Conservation (phyloP, 2,113 vertebrate genomes). For the Grammomys surdaster region DNA sequence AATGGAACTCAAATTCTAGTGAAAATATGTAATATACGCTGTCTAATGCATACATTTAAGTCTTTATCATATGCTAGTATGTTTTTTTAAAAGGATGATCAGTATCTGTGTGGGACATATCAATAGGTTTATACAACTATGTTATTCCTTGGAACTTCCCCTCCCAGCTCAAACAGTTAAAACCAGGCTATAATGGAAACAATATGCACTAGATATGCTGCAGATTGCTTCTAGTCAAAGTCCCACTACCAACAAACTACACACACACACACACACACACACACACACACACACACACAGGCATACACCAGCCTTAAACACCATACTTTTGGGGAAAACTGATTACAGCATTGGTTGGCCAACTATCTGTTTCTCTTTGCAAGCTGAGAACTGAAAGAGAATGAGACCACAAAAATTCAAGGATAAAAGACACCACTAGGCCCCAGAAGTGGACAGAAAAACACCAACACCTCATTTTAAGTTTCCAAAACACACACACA, state of each 20-base stretch:
- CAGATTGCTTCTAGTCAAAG: not conserved
- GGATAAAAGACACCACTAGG: conserved; percentile 33
- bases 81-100: conserved; percentile 28
- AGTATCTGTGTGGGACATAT: not conserved
- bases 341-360: not conserved
- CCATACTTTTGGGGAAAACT: not conserved
- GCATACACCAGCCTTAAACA: not conserved
- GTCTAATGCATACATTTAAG: conserved; percentile 4
- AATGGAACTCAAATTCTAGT: not conserved
- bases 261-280: not conserved
- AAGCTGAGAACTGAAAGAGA: not conserved
- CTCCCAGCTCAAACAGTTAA: not conserved
- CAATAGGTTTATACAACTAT: conserved; percentile 10
- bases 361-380: not conserved
- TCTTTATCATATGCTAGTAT: conserved; percentile 1
- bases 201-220: not conserved
- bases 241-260: conserved; percentile 4
- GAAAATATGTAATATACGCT: not conserved
- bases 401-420: not conserved
- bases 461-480: conserved; percentile 26
- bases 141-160: not conserved
- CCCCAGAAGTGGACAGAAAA: not conserved
- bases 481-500: not conserved
- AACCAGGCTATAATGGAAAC: conserved; percentile 24
- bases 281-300: not conserved